Percentiles rank a stretch among this genome's conserved stretches.
These are phyloP conservation scores for Montifringilla adamsi DNA, from an alignment of 2,113 vertebrate genomes.

Conservation along the genomic window DNA sequence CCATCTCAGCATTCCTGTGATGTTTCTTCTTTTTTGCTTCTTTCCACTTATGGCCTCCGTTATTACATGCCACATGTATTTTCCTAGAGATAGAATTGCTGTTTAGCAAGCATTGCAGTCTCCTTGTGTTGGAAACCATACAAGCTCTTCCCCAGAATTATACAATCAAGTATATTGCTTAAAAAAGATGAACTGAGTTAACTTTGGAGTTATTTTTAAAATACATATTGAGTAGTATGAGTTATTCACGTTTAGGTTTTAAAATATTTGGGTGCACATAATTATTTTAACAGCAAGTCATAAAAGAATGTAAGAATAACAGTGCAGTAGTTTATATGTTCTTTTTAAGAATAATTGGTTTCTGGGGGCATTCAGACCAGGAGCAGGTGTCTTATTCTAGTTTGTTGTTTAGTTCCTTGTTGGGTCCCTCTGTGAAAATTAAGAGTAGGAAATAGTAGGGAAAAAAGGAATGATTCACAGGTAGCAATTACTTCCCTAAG, in stretches of 20 bases:
- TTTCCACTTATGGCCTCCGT: not conserved
- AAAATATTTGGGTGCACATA: not conserved
- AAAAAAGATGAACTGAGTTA: not conserved
- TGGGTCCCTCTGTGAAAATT: not conserved
- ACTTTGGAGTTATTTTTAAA: not conserved
- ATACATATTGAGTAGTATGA: not conserved
- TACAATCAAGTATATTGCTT: not conserved
- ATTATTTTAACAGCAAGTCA: not conserved
- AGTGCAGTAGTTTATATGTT: not conserved
- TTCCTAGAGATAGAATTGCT: not conserved
- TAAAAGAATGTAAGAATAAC: not conserved
- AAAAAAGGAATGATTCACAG: rapidly evolving
- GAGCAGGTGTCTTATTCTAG: not conserved
- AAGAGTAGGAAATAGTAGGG: not conserved
- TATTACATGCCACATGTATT: not conserved
- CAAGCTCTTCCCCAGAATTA: not conserved
- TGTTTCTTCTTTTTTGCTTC: not conserved
- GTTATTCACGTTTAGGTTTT: not conserved
- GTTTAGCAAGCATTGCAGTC: not conserved
- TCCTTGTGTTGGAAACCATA: not conserved
- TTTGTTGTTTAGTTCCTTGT: not conserved
- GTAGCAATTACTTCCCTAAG: not conserved
- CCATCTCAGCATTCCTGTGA: not conserved
- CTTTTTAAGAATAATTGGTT: not conserved
- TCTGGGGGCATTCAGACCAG: not conserved